These are phyloP conservation scores for Ovis canadensis DNA, from an alignment of 2,113 vertebrate species.

Conservation along the genomic window DNA sequence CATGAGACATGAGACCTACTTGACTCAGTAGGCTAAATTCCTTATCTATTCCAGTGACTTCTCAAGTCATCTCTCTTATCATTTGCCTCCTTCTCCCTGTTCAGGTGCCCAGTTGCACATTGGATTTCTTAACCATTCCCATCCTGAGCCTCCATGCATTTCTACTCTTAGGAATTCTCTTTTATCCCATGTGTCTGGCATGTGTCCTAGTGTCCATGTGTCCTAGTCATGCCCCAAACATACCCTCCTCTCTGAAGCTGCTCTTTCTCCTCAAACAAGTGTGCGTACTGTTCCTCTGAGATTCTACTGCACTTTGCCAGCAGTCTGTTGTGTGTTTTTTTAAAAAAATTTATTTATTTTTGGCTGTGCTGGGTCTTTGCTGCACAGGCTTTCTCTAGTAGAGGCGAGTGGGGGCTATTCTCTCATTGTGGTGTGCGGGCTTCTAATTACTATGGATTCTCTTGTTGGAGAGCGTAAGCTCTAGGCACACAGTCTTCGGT, in stretches of 20 bases:
- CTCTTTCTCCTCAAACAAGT: background rate
- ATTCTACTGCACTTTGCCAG: background rate
- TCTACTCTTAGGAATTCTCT: background rate
- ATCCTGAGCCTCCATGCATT: background rate
- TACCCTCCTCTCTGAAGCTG: background rate
- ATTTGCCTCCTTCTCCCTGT: background rate
- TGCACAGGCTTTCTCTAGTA: background rate
- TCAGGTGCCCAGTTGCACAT: background rate
- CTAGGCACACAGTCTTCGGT: background rate
- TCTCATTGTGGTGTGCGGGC: accelerated
- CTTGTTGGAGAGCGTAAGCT: background rate
- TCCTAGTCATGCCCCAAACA: background rate
- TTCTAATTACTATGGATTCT: background rate
- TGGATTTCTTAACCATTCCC: background rate
- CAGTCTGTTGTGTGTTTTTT: background rate
- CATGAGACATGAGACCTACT: background rate
- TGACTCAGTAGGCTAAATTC: background rate
- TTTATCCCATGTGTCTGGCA: background rate
- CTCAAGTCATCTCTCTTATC: background rate
- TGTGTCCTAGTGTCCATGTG: background rate
- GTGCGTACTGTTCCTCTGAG: background rate
- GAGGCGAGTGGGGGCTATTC: background rate
- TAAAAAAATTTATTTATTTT: background rate
- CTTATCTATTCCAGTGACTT: background rate
- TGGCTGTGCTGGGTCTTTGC: background rate